Evolutionary conservation across 2,888 invertebrate species (phyloP).

Genomic region (Lasioglossum lativentre): DNA sequence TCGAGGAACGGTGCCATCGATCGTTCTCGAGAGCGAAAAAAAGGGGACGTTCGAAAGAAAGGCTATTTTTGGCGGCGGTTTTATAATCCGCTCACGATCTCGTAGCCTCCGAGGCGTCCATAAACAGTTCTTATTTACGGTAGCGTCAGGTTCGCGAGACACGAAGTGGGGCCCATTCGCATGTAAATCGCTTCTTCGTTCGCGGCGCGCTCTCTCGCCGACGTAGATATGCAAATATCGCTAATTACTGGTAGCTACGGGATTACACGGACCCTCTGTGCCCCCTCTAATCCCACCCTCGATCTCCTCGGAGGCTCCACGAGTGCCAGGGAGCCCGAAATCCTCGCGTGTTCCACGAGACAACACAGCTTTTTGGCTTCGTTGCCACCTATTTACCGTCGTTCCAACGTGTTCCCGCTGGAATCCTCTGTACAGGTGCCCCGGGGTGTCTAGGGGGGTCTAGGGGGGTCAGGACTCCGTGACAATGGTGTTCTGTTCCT

Average conservation of each 20-base stretch:
- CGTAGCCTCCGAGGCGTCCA: constrained; percentile 55
- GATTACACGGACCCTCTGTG: constrained; percentile 75
- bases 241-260: constrained; percentile 81
- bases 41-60: background rate
- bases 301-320: constrained; percentile 5
- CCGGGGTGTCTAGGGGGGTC: too few species aligned
- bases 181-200: constrained; percentile 79
- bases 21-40: background rate
- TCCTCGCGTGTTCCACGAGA: background rate
- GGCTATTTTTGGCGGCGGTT: constrained; percentile 20
- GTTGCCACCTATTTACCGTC: constrained; percentile 35
- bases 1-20: background rate
- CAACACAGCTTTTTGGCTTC: constrained; percentile 31
- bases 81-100: constrained; percentile 44
- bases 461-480: background rate
- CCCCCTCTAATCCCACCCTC: constrained; percentile 38
- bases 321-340: background rate
- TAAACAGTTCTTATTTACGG: constrained; percentile 81
- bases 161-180: constrained; percentile 77
- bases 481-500: background rate
- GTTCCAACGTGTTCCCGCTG: background rate
- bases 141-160: constrained; percentile 75
- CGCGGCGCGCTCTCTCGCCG: constrained; percentile 61
- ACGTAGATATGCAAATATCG: constrained; percentile 82
- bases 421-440: background rate